Evolutionary conservation across 1,140 invertebrate species (phyloP).

Genomic region (Drosophila truncata): DNA sequence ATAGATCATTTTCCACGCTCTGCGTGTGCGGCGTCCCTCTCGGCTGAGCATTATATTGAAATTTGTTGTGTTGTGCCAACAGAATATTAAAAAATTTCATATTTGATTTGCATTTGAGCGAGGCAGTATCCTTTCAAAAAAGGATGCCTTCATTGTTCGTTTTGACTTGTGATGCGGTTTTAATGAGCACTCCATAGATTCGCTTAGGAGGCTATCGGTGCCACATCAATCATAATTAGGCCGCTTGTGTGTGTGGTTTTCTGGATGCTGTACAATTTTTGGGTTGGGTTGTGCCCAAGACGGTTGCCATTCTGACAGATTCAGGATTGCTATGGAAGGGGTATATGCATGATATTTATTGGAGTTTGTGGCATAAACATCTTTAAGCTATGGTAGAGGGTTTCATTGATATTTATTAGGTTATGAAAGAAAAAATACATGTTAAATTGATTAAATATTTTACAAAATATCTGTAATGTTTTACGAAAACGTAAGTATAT

Average conservation of each 20-base stretch:
- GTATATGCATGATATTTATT: not conserved
- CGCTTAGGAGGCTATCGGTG: conserved; percentile 22
- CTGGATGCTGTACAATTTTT: conserved; percentile 26
- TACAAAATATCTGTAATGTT: not conserved
- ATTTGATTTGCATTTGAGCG: conserved; percentile 76
- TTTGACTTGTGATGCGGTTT: conserved; percentile 73
- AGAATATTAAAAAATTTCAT: conserved; percentile 83
- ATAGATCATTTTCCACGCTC: conserved; percentile 84
- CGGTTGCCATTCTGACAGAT: conserved; percentile 43
- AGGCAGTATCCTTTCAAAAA: conserved; percentile 22
- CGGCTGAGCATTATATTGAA: conserved; percentile 65
- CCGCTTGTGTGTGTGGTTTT: conserved; percentile 61
- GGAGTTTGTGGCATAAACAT: not conserved
- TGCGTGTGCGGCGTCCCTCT: conserved; percentile 42
- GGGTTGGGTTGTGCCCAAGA: conserved; percentile 44
- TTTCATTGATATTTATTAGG: not conserved
- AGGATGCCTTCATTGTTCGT: conserved; percentile 44
- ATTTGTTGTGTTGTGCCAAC: conserved; percentile 85
- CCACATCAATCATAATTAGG: conserved; percentile 82
- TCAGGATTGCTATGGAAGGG: conserved; percentile 9
- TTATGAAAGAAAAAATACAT: not conserved
- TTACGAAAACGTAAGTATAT: not conserved
- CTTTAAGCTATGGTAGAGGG: no score
- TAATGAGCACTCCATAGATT: conserved; percentile 63
- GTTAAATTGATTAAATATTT: not conserved